phyloP scores from a whole-genome alignment of 2,113 vertebrate species.

The Xenotilapia flavipinnis region DNA sequence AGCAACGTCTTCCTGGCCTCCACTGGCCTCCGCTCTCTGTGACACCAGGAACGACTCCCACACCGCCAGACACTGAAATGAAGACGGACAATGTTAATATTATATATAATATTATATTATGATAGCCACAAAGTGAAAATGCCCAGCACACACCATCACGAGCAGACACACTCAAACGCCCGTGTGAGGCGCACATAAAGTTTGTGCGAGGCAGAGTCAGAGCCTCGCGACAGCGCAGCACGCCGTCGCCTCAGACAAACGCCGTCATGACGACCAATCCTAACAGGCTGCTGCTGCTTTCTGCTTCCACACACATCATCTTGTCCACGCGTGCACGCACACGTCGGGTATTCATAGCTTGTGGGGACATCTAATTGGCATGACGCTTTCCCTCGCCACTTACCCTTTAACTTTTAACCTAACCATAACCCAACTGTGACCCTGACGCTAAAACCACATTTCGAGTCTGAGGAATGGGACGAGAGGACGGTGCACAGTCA shows the following conservation, averaged over 20 bases:
- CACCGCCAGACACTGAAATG: constrained; percentile 86
- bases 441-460: neutral
- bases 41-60: constrained; percentile 92
- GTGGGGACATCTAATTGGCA: neutral
- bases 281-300: neutral
- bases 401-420: neutral
- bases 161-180: neutral
- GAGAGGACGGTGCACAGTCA: neutral
- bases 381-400: neutral
- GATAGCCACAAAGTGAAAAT: neutral
- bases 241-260: neutral
- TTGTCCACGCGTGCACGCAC: neutral
- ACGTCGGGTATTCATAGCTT: neutral
- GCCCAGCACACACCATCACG: neutral
- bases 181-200: neutral
- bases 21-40: constrained; percentile 69
- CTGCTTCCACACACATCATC: neutral
- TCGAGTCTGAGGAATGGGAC: neutral
- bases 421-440: neutral
- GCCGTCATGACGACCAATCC: neutral
- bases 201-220: neutral
- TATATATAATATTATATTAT: too few species aligned
- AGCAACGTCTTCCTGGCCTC: constrained; percentile 61
- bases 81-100: accelerated
- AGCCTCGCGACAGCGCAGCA: neutral